Percentiles rank a stretch among this genome's conserved stretches.
These are phyloP conservation scores for Callospermophilus lateralis DNA, from an alignment of 2,113 vertebrate species.

Conservation along the genomic window DNA sequence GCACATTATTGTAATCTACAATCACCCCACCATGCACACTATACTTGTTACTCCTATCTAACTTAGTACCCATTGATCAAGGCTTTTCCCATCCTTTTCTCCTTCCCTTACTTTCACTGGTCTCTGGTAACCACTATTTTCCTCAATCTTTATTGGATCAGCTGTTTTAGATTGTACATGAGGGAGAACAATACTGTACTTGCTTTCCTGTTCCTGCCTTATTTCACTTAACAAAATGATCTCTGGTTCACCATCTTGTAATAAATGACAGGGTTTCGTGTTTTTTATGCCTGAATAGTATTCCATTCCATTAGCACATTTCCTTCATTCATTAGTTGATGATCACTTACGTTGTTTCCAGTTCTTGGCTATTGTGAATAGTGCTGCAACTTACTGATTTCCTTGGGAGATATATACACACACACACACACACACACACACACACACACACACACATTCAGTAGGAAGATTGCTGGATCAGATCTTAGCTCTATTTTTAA, in stretches of 20 bases:
- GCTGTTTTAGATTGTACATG: neutral
- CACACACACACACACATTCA: too few species aligned
- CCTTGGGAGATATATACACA: neutral
- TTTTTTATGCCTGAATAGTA: neutral
- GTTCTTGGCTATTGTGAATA: neutral
- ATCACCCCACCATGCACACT: neutral
- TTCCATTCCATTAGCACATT: neutral
- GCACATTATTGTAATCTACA: neutral
- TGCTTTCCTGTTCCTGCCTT: neutral
- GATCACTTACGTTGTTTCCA: neutral
- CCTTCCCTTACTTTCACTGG: neutral
- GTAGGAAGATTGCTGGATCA: neutral
- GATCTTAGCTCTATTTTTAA: neutral
- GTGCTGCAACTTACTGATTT: neutral
- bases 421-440: too few species aligned
- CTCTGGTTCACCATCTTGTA: neutral
- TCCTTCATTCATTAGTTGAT: neutral
- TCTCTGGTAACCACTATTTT: neutral
- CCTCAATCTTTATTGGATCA: neutral
- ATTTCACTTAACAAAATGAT: neutral
- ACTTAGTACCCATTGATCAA: neutral
- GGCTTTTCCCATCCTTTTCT: neutral
- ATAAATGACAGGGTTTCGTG: neutral
- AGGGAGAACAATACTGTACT: neutral
- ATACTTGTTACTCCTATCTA: neutral